Evolutionary conservation across 2,888 invertebrate species (phyloP).

Genomic region (Patella ulyssiponensis): DNA sequence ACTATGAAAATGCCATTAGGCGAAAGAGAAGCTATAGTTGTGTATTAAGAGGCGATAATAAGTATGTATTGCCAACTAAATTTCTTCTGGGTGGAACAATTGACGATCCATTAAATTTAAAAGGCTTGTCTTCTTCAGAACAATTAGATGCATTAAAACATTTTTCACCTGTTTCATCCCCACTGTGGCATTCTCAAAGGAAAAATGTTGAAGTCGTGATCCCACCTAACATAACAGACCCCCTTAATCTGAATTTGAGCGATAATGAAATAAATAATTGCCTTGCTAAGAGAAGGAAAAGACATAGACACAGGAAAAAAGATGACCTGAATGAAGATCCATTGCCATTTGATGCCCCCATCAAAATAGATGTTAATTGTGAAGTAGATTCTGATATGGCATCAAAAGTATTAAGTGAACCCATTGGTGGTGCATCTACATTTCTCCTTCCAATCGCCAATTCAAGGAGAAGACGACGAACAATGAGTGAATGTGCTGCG

Average conservation of each 20-base stretch:
- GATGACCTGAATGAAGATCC: slow-evolving; percentile 27
- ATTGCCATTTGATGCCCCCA: slow-evolving; percentile 1
- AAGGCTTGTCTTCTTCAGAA: slow-evolving; percentile 81
- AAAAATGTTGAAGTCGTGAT: slow-evolving; percentile 89
- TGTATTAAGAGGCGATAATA: slow-evolving; percentile 34
- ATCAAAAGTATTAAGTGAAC: not conserved
- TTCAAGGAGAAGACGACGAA: slow-evolving; percentile 51
- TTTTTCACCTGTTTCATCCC: slow-evolving; percentile 93
- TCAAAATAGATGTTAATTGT: slow-evolving; percentile 19
- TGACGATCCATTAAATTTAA: slow-evolving; percentile 93
- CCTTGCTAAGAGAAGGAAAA: slow-evolving; percentile 48
- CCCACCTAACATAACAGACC: slow-evolving; percentile 93
- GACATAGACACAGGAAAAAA: slow-evolving; percentile 47
- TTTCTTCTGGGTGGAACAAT: slow-evolving; percentile 95
- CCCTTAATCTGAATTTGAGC: slow-evolving; percentile 81
- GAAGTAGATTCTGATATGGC: slow-evolving; percentile 8
- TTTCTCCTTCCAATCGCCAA: slow-evolving; percentile 62
- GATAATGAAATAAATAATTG: slow-evolving; percentile 58
- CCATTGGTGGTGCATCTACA: slow-evolving; percentile 42
- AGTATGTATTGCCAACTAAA: slow-evolving; percentile 88
- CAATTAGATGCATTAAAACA: slow-evolving; percentile 77
- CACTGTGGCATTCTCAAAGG: slow-evolving; percentile 85
- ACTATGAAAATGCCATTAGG: slow-evolving; percentile 27
- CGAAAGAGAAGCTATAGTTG: slow-evolving; percentile 34
- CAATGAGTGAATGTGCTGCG: slow-evolving; percentile 51